phyloP scores from a whole-genome alignment of 2,888 invertebrate genomes.

The Kryphioiulus occultus region DNA sequence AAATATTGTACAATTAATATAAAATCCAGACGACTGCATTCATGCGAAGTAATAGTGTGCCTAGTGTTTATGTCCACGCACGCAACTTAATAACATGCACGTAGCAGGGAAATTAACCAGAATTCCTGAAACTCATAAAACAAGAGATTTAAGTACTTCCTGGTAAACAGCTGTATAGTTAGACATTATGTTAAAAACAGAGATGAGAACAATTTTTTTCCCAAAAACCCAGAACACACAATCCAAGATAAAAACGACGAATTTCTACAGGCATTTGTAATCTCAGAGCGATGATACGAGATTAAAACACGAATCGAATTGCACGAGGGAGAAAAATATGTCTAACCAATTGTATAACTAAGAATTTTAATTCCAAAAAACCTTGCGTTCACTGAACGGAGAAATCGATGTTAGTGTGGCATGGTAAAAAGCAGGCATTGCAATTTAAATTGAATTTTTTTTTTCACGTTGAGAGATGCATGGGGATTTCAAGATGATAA shows the following conservation, averaged over 20 bases:
- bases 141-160: not conserved
- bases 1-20: not conserved
- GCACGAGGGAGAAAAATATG: not conserved
- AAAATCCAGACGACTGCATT: not conserved
- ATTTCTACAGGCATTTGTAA: not conserved
- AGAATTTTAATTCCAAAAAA: not conserved
- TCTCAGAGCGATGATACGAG: not conserved
- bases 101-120: not conserved
- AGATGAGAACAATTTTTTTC: not conserved
- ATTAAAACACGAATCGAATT: not conserved
- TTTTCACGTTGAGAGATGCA: not conserved
- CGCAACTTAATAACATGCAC: not conserved
- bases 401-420: not conserved
- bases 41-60: not conserved
- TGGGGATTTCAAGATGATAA: not conserved
- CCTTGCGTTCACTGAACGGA: not conserved
- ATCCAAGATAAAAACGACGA: not conserved
- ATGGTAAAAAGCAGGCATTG: not conserved
- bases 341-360: not conserved
- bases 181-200: not conserved
- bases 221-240: not conserved
- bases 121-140: not conserved
- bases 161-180: not conserved
- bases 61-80: not conserved
- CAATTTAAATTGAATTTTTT: slow-evolving; percentile 1